These are phyloP conservation scores for Carassius auratus DNA, from an alignment of 2,113 vertebrate genomes.

Conservation along the genomic window DNA sequence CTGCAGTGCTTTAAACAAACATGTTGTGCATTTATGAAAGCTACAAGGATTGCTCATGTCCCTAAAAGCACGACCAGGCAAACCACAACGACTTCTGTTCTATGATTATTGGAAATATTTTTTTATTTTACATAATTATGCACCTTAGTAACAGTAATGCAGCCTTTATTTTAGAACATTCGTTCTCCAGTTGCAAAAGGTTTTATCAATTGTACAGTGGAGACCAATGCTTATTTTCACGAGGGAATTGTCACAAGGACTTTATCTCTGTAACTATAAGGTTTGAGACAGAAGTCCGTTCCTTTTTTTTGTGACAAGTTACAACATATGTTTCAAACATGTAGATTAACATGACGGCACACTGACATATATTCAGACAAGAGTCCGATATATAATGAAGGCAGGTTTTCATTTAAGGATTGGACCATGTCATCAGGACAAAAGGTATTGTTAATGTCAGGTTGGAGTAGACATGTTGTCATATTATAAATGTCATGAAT, in stretches of 20 bases:
- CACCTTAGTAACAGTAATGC: neutral
- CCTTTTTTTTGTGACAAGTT: no score
- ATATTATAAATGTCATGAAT: no score
- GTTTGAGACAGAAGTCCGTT: neutral
- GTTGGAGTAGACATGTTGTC: no score
- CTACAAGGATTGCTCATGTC: conserved; percentile 19
- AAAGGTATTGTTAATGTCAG: no score
- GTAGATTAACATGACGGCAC: no score
- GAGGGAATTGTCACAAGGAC: neutral
- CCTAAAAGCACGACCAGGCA: neutral
- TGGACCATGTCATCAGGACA: no score
- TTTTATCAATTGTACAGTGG: neutral
- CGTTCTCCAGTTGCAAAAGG: neutral
- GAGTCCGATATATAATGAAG: no score
- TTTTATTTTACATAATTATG: neutral
- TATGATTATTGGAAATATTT: neutral
- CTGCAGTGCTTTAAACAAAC: conserved; percentile 44
- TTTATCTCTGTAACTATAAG: neutral
- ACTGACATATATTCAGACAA: no score
- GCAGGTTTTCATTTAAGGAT: no score
- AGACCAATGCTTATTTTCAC: neutral
- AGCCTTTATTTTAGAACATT: neutral
- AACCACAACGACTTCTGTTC: neutral
- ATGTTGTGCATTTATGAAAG: conserved; percentile 35
- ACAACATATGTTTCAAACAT: no score